Evolutionary conservation across 2,797 vertebrate genomes (phyloP).

Genomic region (Apogon hyalosoma): DNA sequence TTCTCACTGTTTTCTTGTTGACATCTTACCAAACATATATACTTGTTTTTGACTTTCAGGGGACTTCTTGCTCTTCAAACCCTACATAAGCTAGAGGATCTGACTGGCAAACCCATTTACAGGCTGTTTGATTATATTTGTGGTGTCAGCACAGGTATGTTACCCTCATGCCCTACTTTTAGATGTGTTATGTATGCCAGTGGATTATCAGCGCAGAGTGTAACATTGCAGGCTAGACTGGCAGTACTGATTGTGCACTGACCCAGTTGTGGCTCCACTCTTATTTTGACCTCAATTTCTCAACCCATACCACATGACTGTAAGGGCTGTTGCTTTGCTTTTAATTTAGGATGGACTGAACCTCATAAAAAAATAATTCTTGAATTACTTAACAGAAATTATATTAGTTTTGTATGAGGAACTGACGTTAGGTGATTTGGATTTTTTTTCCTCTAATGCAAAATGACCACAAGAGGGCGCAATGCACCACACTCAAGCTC

Average conservation of each 20-base stretch:
- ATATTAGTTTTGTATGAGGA: neutral
- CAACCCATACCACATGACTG: neutral
- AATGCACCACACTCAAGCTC: constrained; percentile 28
- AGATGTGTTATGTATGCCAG: constrained; percentile 23
- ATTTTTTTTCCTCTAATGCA: neutral
- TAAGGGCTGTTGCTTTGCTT: neutral
- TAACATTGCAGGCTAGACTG: constrained; percentile 6
- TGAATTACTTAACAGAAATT: neutral
- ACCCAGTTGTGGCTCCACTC: constrained; percentile 56
- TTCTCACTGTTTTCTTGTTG: neutral
- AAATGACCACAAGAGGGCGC: constrained; percentile 57
- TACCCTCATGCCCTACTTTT: constrained; percentile 45
- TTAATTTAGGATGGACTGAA: neutral
- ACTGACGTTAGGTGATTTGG: neutral
- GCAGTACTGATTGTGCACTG: constrained; percentile 43
- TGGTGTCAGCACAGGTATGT: constrained; percentile 96
- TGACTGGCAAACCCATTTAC: constrained; percentile 93
- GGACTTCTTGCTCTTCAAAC: constrained; percentile 95
- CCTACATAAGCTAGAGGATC: constrained; percentile 90
- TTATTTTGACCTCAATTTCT: constrained; percentile 53
- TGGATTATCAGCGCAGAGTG: constrained; percentile 52
- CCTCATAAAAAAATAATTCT: neutral
- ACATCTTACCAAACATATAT: neutral
- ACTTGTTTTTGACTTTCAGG: constrained; percentile 77
- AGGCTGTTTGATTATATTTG: constrained; percentile 97